Percentiles rank a stretch among this genome's conserved stretches.
Conservation (phyloP, 2,797 vertebrate genomes). For the Anas flavirostris region DNA sequence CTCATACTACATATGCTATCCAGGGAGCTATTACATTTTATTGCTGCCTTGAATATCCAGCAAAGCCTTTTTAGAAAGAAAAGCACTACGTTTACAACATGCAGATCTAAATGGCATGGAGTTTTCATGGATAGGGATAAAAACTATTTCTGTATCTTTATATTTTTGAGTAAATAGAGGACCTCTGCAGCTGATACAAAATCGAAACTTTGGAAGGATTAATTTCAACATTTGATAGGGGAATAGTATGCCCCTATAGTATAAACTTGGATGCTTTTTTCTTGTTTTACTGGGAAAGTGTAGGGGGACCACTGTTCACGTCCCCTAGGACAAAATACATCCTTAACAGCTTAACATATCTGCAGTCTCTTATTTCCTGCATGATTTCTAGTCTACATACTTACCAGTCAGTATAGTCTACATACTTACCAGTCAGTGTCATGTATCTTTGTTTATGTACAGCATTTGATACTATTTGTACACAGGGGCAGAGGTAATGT, state of each 20-base stretch:
- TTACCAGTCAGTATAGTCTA: slow-evolving; percentile 43
- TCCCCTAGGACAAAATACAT: slow-evolving; percentile 10
- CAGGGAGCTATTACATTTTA: slow-evolving; percentile 34
- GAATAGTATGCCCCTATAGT: not conserved
- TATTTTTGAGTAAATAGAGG: not conserved
- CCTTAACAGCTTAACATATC: slow-evolving; percentile 17
- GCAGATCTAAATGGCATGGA: not conserved
- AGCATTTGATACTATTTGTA: slow-evolving; percentile 64
- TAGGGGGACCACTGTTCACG: not conserved
- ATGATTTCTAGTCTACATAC: slow-evolving; percentile 41
- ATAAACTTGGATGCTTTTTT: not conserved
- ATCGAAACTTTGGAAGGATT: not conserved
- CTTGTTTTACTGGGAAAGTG: not conserved
- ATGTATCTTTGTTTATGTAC: slow-evolving; percentile 67
- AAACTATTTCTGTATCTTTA: not conserved
- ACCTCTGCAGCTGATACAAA: not conserved
- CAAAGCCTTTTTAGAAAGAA: not conserved
- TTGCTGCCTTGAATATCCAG: not conserved
- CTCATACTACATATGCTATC: not conserved
- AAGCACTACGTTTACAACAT: not conserved
- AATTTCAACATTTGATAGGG: not conserved
- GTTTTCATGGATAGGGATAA: not conserved
- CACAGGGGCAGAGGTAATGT: slow-evolving; percentile 36
- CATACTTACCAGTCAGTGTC: slow-evolving; percentile 57
- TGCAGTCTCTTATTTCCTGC: slow-evolving; percentile 18